These are phyloP conservation scores for Teleiodes luculella DNA, from an alignment of 2,888 invertebrate species.

Conservation along the genomic window DNA sequence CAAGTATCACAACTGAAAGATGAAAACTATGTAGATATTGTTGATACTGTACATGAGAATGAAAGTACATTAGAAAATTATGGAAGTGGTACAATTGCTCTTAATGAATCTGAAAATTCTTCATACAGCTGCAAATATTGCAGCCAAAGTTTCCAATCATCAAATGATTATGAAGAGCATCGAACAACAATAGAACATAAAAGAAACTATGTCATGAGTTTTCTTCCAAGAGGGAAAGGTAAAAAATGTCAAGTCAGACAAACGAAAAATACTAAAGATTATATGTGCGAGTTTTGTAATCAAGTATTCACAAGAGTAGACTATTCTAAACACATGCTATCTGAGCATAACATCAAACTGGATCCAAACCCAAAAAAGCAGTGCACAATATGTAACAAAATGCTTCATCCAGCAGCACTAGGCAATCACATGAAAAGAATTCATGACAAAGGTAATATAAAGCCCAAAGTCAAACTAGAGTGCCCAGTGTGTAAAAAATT, in stretches of 20 bases:
- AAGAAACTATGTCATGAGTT: conserved; percentile 8
- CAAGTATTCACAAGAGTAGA: not conserved
- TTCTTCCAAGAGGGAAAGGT: not conserved
- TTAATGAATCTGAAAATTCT: not conserved
- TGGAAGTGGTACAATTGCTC: not conserved
- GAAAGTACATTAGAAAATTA: not conserved
- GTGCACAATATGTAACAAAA: conserved; percentile 1
- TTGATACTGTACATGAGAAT: not conserved
- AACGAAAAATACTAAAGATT: not conserved
- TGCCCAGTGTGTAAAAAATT: conserved; percentile 11
- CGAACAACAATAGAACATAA: conserved; percentile 3
- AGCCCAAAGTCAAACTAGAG: conserved; percentile 9
- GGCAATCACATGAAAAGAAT: conserved; percentile 1
- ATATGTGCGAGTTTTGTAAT: conserved; percentile 1
- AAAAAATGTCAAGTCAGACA: not conserved
- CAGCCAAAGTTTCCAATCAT: not conserved
- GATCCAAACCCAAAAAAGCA: not conserved
- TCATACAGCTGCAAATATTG: conserved; percentile 5
- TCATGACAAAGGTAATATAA: not conserved
- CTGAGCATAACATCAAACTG: not conserved
- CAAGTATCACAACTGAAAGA: not conserved
- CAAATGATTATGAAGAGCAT: not conserved
- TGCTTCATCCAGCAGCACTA: not conserved
- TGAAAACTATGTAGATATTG: not conserved
- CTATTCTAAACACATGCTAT: not conserved